A percentile compares a stretch with the other conserved stretches of the same genome.
These are phyloP conservation scores for Plusia festucae DNA, from an alignment of 2,888 invertebrate genomes.

Conservation along the genomic window DNA sequence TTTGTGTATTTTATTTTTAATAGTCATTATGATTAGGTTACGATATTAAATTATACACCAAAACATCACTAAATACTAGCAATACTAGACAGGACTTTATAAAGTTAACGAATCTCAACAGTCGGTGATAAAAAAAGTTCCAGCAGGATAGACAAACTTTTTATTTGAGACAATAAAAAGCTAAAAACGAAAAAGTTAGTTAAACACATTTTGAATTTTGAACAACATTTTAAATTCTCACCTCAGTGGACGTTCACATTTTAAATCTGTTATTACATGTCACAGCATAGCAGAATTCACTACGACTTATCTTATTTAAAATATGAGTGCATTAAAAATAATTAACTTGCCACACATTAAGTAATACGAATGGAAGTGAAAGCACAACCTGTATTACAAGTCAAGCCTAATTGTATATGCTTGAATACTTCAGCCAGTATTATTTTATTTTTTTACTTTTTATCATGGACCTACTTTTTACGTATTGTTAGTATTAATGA, in stretches of 20 bases:
- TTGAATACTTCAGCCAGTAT: conserved; percentile 14
- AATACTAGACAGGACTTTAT: too few relatives aligned
- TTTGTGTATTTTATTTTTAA: not conserved
- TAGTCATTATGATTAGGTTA: not conserved
- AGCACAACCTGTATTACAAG: conserved; percentile 42
- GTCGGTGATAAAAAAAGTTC: too few relatives aligned
- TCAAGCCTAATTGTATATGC: conserved; percentile 38
- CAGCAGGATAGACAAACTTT: too few relatives aligned
- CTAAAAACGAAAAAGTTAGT: too few relatives aligned
- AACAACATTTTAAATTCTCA: too few relatives aligned
- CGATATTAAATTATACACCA: too few relatives aligned
- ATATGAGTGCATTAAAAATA: conserved; percentile 49
- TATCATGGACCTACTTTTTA: conserved; percentile 23
- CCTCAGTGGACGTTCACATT: conserved; percentile 26
- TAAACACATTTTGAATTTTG: not conserved
- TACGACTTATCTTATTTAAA: conserved; percentile 36
- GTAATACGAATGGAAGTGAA: conserved; percentile 56
- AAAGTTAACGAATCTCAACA: too few relatives aligned
- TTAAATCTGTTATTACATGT: conserved; percentile 39
- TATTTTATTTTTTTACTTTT: conserved; percentile 18
- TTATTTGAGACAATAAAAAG: too few relatives aligned
- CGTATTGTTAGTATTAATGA: conserved; percentile 14
- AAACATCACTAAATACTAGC: too few relatives aligned
- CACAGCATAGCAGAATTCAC: conserved; percentile 42
- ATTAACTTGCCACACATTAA: conserved; percentile 48